Conservation (phyloP, 1,140 invertebrate species). For the Leptinotarsa undecemlineata region DNA sequence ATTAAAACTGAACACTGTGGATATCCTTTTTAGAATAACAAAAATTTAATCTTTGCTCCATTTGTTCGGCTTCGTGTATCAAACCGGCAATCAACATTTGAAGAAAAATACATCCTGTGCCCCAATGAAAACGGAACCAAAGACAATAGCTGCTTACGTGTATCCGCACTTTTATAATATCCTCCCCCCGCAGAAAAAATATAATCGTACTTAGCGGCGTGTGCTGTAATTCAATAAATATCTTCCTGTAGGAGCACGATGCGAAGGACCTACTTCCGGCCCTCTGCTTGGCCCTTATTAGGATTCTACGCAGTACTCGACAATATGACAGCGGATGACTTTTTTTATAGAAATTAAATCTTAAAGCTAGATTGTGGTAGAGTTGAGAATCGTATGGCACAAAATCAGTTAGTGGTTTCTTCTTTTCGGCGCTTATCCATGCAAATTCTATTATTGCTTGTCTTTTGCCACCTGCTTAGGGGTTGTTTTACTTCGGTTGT, state of each 20-base stretch:
- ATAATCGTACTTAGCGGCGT: conserved; percentile 9
- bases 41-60: too few species aligned
- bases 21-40: too few species aligned
- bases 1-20: too few species aligned
- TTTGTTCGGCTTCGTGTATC: too few species aligned
- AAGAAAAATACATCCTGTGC: background rate
- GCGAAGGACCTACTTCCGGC: conserved; percentile 11
- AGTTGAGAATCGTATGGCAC: too few species aligned
- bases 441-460: background rate
- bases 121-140: background rate
- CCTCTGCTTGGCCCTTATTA: conserved; percentile 7
- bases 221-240: conserved; percentile 11
- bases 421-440: too few species aligned
- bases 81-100: too few species aligned
- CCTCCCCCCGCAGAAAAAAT: background rate
- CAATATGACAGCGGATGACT: background rate
- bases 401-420: too few species aligned
- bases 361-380: too few species aligned
- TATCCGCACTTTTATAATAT: conserved; percentile 14
- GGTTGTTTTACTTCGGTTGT: background rate
- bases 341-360: too few species aligned
- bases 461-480: conserved; percentile 9
- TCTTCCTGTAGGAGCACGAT: conserved; percentile 14
- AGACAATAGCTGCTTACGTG: background rate
- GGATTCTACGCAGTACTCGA: background rate